phyloP scores from a whole-genome alignment of 2,797 vertebrate genomes.

The Eremophila alpestris region DNA sequence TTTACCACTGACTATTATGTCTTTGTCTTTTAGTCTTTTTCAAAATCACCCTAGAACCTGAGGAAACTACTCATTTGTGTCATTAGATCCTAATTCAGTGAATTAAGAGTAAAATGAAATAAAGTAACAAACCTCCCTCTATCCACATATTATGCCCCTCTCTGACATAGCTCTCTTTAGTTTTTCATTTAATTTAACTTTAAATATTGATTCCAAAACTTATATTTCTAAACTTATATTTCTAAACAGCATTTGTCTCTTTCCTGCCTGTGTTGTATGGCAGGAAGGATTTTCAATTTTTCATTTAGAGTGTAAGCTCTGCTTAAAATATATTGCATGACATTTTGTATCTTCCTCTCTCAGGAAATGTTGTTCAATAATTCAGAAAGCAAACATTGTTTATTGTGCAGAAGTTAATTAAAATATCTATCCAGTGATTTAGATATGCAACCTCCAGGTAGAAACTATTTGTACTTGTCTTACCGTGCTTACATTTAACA shows the following conservation, averaged over 20 bases:
- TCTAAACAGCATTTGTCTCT: neutral
- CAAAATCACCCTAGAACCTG: neutral
- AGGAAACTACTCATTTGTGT: neutral
- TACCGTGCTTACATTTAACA: neutral
- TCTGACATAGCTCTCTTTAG: neutral
- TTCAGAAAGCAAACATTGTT: constrained; percentile 21
- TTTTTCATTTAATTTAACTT: neutral
- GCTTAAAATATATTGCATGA: neutral
- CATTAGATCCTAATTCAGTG: neutral
- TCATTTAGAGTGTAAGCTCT: neutral
- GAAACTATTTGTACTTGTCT: constrained; percentile 57
- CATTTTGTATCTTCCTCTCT: constrained; percentile 17
- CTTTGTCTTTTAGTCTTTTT: neutral
- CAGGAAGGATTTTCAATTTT: neutral
- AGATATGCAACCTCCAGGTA: constrained; percentile 12
- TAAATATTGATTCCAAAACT: neutral
- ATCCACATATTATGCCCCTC: neutral
- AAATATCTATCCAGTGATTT: constrained; percentile 31
- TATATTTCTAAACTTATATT: neutral
- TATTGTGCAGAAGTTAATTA: constrained; percentile 42
- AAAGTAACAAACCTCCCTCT: neutral
- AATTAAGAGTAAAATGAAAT: neutral
- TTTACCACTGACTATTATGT: neutral
- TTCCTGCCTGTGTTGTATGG: neutral
- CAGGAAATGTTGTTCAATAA: constrained; percentile 29